These are phyloP conservation scores for Poecilia velifera DNA, from an alignment of 2,797 vertebrate species.

Conservation along the genomic window DNA sequence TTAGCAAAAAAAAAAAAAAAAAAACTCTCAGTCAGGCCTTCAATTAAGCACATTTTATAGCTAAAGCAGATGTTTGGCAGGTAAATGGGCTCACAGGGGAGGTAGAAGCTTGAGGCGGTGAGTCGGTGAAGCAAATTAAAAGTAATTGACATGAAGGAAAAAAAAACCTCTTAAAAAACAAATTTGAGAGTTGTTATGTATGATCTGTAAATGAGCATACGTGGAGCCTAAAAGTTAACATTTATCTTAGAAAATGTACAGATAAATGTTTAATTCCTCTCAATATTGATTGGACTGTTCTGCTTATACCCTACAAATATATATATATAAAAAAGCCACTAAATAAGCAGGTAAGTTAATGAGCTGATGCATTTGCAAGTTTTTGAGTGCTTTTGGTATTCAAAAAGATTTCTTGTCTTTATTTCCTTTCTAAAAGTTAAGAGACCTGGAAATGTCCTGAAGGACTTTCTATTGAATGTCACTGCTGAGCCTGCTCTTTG, in stretches of 20 bases:
- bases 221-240: background rate
- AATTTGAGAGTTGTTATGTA: background rate
- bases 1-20: background rate
- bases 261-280: background rate
- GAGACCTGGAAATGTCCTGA: background rate
- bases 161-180: background rate
- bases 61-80: constrained; percentile 4
- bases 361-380: background rate
- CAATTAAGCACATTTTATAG: background rate
- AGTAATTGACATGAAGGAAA: background rate
- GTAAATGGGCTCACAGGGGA: background rate
- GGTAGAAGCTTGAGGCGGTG: background rate
- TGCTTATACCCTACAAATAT: background rate
- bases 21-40: background rate
- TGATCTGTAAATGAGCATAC: background rate
- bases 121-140: constrained; percentile 1
- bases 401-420: background rate
- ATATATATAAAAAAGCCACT: background rate
- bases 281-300: background rate
- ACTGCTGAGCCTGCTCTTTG: background rate
- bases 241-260: background rate
- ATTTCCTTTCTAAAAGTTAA: background rate
- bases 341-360: background rate
- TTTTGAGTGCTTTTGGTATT: background rate
- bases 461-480: background rate